phyloP scores from a whole-genome alignment of 2,888 invertebrate species.

The Cheilosia vulpina region DNA sequence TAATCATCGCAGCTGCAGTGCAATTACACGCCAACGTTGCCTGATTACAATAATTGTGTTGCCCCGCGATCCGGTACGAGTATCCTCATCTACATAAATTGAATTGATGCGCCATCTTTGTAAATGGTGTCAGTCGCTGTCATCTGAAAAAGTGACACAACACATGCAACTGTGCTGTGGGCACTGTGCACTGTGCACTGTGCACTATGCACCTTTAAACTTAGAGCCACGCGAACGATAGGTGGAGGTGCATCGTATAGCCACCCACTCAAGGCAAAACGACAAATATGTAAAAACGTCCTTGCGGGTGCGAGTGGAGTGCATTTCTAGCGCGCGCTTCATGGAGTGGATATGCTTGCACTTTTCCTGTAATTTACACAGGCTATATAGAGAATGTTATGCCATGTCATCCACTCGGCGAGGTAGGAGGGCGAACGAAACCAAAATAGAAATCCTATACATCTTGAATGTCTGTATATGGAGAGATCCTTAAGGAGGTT shows the following conservation, averaged over 20 bases:
- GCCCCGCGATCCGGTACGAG: conserved; percentile 1
- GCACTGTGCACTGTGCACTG: too few relatives aligned
- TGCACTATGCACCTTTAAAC: conserved; percentile 10
- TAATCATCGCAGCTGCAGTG: conserved; percentile 50
- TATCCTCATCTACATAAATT: conserved; percentile 1
- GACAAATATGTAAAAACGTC: conserved; percentile 12
- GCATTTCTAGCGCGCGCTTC: conserved; percentile 23
- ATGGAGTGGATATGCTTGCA: conserved; percentile 57
- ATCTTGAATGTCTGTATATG: neutral
- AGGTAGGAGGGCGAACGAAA: conserved; percentile 9
- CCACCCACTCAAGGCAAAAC: conserved; percentile 29
- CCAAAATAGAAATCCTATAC: conserved; percentile 16
- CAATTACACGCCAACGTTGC: conserved; percentile 30
- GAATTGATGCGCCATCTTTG: conserved; percentile 11
- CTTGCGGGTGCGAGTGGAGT: conserved; percentile 25
- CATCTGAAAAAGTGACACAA: conserved; percentile 22
- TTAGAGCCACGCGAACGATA: neutral
- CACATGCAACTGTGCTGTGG: neutral
- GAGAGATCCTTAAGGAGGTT: conserved; percentile 40
- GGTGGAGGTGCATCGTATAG: conserved; percentile 6
- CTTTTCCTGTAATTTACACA: conserved; percentile 68
- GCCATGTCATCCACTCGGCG: conserved; percentile 24
- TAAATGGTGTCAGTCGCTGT: conserved; percentile 32
- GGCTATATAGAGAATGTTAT: conserved; percentile 45
- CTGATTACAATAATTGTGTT: conserved; percentile 27